Evolutionary conservation across 1,140 invertebrate species (phyloP).

Genomic region (Mizuhopecten yessoensis): DNA sequence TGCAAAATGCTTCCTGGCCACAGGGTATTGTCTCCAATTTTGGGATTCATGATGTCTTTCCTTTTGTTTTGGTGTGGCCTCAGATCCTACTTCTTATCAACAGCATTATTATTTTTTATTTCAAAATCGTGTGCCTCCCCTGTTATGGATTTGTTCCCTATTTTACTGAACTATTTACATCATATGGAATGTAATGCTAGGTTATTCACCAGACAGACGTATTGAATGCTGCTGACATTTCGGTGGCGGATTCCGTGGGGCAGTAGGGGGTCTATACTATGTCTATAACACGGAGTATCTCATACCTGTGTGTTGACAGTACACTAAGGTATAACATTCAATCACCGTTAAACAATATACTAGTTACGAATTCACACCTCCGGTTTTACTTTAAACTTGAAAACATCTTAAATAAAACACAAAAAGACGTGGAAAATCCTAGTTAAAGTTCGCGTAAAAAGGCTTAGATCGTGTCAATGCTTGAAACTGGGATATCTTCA

Average conservation of each 20-base stretch:
- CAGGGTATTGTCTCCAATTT: no score
- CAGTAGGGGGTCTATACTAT: neutral
- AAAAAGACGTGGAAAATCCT: slow-evolving; percentile 3
- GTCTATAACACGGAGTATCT: neutral
- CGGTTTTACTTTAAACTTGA: neutral
- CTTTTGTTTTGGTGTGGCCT: no score
- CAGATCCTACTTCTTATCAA: no score
- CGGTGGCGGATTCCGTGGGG: neutral
- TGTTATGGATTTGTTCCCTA: no score
- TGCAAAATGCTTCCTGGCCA: no score
- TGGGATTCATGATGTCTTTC: no score
- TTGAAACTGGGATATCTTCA: neutral
- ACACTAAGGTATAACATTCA: slow-evolving; percentile 28
- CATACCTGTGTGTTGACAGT: neutral
- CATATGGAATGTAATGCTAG: neutral
- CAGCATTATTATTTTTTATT: no score
- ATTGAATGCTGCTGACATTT: neutral
- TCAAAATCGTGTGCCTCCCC: no score
- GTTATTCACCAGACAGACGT: neutral
- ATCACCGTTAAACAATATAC: neutral
- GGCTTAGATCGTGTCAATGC: slow-evolving; percentile 24
- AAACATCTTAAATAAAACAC: slow-evolving; percentile 6
- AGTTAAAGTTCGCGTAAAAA: slow-evolving; percentile 2
- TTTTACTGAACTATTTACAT: neutral
- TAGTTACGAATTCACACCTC: slow-evolving; percentile 27